Evolutionary conservation across 2,888 invertebrate species (phyloP), one percentile per base, ranked within the genome.

Genomic region (Tineola bisselliella): DNA sequence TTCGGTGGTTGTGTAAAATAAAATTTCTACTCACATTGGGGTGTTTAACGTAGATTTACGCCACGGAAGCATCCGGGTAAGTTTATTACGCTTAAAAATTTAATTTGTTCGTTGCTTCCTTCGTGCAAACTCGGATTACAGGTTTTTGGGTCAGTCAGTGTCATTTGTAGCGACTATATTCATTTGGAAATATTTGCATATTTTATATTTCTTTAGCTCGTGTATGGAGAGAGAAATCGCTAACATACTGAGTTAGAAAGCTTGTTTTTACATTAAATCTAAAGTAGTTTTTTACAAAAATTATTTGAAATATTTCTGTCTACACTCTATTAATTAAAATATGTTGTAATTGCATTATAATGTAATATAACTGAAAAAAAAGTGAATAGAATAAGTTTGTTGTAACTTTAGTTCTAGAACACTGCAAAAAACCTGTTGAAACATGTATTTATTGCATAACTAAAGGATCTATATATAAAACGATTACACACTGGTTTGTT

Each of bases 11-110:
- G 77, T 74, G 80, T 68, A 69, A 74, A 76, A 73, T 63, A 75
- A 77, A 79, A 77, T 72, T 71, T 69, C 64, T 64, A 68, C 64
- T 63, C 68, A 64, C 62, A 81, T 77, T 78, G 71, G 77, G 77
- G 70, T 75, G 77, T 79, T 79, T 70, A 68, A 66, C 70, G 63
- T 63, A 69, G 70, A 73, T 76, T 74, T 64, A 68, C 73, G 74
- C 76, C 73, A 81, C 83, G 84, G 84, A 79, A 78, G 84, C 83
- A 82, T 84, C 86, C 86, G 86, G 87, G 87, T 87, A 66, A 82
- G 87, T 81, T 61, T 63, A 65, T 66, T 66, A 63, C 38, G 64
- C 65, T 63, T 63, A 62, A 69, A 70, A 65, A 64, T 68, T 57
- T 25, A 62, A 66, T 66, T 70, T 70, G 67, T 48, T 6, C 17